These are phyloP conservation scores for Papilio glaucus DNA, from an alignment of 1,140 invertebrate species.

Conservation along the genomic window DNA sequence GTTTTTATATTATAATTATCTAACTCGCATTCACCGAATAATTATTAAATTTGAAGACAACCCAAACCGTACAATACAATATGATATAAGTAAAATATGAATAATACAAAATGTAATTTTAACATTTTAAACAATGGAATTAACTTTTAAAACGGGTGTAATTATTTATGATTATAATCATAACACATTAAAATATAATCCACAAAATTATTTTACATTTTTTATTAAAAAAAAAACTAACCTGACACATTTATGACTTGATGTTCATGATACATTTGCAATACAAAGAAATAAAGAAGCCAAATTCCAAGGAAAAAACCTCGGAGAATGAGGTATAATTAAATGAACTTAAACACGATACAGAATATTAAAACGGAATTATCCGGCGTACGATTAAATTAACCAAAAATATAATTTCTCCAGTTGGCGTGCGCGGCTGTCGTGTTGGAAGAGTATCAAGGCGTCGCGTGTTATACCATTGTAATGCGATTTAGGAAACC, in stretches of 20 bases:
- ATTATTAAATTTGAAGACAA: not conserved
- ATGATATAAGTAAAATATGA: too few relatives aligned
- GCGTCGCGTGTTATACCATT: conserved; percentile 74
- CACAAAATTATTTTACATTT: not conserved
- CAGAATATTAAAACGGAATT: conserved; percentile 45
- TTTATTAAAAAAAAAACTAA: not conserved
- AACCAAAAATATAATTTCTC: conserved; percentile 61
- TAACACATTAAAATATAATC: not conserved
- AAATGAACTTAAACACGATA: conserved; percentile 36
- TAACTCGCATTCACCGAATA: too few relatives aligned
- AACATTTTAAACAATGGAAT: not conserved
- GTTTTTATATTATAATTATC: too few relatives aligned
- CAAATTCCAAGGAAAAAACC: not conserved
- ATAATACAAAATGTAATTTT: too few relatives aligned
- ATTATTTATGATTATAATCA: conserved; percentile 5
- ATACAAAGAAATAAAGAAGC: conserved; percentile 5
- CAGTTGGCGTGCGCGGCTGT: conserved; percentile 64
- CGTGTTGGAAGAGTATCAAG: conserved; percentile 66
- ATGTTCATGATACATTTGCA: conserved; percentile 26
- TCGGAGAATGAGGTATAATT: conserved; percentile 25
- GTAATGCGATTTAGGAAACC: conserved; percentile 75
- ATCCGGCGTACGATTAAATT: conserved; percentile 49
- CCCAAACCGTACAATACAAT: too few relatives aligned
- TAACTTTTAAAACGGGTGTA: not conserved
- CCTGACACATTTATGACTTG: not conserved